These are phyloP conservation scores for Hypotaenidia philippensis DNA, from an alignment of 2,797 vertebrate genomes.

Conservation along the genomic window DNA sequence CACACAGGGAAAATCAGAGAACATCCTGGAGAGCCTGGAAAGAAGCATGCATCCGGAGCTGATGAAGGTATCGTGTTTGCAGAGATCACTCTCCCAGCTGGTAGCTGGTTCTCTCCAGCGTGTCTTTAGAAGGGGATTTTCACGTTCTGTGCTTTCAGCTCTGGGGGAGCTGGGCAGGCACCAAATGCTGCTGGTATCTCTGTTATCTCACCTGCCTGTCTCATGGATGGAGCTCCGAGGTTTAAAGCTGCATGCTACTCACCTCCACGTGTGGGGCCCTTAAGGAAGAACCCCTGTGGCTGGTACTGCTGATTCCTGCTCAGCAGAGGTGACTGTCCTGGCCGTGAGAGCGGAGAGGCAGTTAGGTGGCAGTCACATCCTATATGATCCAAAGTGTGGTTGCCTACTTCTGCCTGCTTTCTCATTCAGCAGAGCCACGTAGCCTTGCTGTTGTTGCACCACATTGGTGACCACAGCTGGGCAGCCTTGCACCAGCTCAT, in stretches of 20 bases:
- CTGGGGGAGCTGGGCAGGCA: neutral
- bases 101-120: neutral
- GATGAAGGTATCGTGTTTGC: slow-evolving; percentile 87
- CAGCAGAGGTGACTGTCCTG: neutral
- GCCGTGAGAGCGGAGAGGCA: neutral
- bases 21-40: slow-evolving; percentile 91
- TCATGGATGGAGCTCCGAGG: neutral
- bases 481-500: neutral
- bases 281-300: neutral
- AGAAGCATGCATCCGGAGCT: slow-evolving; percentile 95
- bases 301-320: neutral
- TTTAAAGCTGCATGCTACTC: neutral
- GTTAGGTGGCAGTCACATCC: neutral
- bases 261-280: neutral
- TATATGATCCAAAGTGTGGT: neutral
- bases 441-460: neutral
- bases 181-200: neutral
- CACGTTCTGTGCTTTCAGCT: neutral
- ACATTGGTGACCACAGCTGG: neutral
- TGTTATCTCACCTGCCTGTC: neutral
- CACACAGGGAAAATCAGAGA: slow-evolving; percentile 92
- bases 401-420: neutral
- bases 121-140: neutral
- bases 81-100: fast-evolving
- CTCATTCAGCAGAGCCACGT: neutral